Evolutionary conservation across 1,140 invertebrate genomes (phyloP).

Genomic region (Trinorchestia longiramus): DNA sequence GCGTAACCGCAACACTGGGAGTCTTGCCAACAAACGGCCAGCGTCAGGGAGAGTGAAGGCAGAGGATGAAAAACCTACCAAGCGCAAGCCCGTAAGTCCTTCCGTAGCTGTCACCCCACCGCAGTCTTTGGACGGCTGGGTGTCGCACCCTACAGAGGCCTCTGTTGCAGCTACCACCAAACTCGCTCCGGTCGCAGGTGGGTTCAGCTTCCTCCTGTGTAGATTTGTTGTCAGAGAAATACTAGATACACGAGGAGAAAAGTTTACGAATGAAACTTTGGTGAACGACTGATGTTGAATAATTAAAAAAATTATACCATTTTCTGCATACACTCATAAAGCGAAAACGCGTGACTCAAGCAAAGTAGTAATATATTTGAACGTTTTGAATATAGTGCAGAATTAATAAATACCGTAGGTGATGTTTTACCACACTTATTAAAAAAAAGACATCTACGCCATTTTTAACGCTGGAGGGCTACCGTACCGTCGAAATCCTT

Average conservation of each 20-base stretch:
- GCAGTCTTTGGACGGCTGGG: constrained; percentile 19
- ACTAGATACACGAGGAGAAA: too few species aligned
- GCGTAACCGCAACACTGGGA: neutral
- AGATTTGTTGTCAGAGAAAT: too few species aligned
- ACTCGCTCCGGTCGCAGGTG: neutral
- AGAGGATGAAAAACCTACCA: neutral
- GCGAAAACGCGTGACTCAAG: too few species aligned
- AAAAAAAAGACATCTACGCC: too few species aligned
- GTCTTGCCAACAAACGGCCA: neutral
- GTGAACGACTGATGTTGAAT: neutral
- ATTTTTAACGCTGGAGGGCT: too few species aligned
- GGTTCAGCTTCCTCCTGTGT: neutral
- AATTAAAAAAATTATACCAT: neutral
- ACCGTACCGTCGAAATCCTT: too few species aligned
- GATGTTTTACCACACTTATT: too few species aligned
- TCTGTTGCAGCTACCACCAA: neutral
- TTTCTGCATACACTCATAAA: neutral
- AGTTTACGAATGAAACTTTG: too few species aligned
- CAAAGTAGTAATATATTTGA: too few species aligned
- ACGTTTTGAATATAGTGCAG: too few species aligned
- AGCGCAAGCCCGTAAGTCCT: neutral
- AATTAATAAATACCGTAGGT: too few species aligned
- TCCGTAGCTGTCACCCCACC: neutral
- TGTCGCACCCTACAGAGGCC: constrained; percentile 11
- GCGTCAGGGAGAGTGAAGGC: neutral